Evolutionary conservation across 2,113 vertebrate species (phyloP).

Genomic region (Hoplias malabaricus): DNA sequence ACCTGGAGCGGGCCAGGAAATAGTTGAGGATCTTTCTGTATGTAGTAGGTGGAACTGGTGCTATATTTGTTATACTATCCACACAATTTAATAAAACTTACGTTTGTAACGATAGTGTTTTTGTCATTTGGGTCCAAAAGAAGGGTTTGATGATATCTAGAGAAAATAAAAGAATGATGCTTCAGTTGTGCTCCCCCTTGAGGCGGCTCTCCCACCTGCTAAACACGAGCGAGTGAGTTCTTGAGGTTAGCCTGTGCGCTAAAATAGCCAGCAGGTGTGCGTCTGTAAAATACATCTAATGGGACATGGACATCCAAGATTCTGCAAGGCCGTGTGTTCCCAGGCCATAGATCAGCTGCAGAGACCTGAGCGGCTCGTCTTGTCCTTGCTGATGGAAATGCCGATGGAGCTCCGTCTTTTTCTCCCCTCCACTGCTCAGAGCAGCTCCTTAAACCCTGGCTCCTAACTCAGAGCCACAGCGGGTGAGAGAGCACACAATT

Average conservation of each 20-base stretch:
- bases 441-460: slow-evolving; percentile 52
- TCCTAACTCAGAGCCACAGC: slow-evolving; percentile 54
- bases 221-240: no score
- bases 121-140: no score
- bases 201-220: no score
- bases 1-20: neutral
- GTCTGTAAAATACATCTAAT: neutral
- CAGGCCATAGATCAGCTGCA: neutral
- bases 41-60: no score
- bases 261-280: neutral
- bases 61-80: no score
- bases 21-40: no score
- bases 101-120: no score
- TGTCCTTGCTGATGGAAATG: slow-evolving; percentile 54
- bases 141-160: no score
- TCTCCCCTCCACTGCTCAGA: slow-evolving; percentile 48
- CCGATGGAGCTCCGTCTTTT: slow-evolving; percentile 52
- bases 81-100: no score
- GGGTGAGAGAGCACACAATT: slow-evolving; percentile 60
- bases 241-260: neutral
- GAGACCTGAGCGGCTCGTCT: slow-evolving; percentile 40
- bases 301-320: neutral
- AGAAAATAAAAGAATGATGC: no score
- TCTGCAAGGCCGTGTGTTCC: neutral
- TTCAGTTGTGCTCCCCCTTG: no score